These are phyloP conservation scores for Zosterops lateralis DNA, from an alignment of 2,113 vertebrate species.

Conservation along the genomic window DNA sequence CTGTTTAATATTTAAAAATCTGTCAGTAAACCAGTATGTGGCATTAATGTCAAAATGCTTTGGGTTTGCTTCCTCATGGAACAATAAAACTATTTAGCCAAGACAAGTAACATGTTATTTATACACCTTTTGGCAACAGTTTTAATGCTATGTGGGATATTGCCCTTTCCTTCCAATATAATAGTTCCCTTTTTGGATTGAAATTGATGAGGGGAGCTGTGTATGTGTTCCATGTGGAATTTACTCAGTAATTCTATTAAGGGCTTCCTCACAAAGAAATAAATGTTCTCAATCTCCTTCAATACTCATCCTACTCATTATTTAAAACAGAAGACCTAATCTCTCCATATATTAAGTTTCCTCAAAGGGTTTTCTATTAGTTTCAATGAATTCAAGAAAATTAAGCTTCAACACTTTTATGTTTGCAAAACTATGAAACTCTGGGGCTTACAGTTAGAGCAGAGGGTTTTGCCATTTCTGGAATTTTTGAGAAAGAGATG, in stretches of 20 bases:
- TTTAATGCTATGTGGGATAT: neutral
- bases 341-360: constrained; percentile 5
- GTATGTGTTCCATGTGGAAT: neutral
- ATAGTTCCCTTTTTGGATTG: neutral
- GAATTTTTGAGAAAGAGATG: neutral
- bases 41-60: constrained; percentile 19
- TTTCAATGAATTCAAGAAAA: constrained; percentile 38
- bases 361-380: constrained; percentile 41
- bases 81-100: constrained; percentile 9
- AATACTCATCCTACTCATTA: constrained; percentile 28
- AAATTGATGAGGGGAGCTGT: neutral
- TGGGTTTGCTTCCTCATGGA: constrained; percentile 29
- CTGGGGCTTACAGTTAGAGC: neutral
- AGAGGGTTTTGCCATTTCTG: neutral
- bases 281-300: constrained; percentile 57
- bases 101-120: constrained; percentile 15
- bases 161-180: neutral
- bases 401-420: neutral
- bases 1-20: constrained; percentile 63
- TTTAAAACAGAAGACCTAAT: constrained; percentile 28
- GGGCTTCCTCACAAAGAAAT: constrained; percentile 29
- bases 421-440: neutral
- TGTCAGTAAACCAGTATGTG: constrained; percentile 15
- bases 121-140: neutral
- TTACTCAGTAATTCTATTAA: constrained; percentile 61